Conservation (phyloP, 2,888 invertebrate genomes). For the Cepaea hortensis region DNA sequence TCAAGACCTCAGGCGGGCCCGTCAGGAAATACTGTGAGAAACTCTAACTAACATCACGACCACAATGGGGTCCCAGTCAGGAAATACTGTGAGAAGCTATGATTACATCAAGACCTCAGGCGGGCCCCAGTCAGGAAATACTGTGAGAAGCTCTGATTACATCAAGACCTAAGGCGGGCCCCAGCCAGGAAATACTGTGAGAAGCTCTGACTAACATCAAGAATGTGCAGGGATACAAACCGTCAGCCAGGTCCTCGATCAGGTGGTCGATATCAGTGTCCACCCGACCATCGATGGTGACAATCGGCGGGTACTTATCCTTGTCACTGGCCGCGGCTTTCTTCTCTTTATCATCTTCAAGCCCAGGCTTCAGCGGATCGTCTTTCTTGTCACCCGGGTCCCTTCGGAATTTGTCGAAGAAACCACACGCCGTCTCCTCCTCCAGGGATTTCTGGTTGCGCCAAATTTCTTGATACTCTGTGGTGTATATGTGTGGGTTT, state of each 20-base stretch:
- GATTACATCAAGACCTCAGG: too few species aligned
- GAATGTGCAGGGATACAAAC: neutral
- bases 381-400: neutral
- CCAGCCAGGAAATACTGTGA: too few species aligned
- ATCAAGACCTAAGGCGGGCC: too few species aligned
- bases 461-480: slow-evolving; percentile 23
- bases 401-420: neutral
- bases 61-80: too few species aligned
- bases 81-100: too few species aligned
- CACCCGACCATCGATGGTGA: slow-evolving; percentile 44
- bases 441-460: slow-evolving; percentile 2
- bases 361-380: neutral
- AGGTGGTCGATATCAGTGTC: slow-evolving; percentile 48
- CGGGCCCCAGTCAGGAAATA: too few species aligned
- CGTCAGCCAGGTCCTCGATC: slow-evolving; percentile 36
- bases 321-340: neutral
- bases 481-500: neutral
- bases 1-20: too few species aligned
- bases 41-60: too few species aligned
- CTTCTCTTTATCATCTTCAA: neutral
- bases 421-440: neutral
- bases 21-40: too few species aligned
- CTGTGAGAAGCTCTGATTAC: too few species aligned
- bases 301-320: slow-evolving; percentile 38
- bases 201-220: too few species aligned